Conservation (phyloP, 2,888 invertebrate species). For the Spodoptera exigua region DNA sequence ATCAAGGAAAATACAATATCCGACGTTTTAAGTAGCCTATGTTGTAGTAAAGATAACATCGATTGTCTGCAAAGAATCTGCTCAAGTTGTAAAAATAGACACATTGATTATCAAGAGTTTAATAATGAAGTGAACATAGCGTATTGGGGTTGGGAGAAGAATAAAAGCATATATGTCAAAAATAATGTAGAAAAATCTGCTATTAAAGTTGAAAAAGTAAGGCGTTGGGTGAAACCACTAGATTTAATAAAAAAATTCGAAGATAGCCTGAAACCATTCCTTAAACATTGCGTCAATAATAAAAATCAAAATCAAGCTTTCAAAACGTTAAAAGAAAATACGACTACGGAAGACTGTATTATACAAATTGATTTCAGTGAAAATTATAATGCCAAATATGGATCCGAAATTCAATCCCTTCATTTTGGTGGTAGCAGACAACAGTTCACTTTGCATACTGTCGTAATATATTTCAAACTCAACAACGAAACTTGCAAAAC, state of each 20-base stretch:
- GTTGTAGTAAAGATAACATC: no score
- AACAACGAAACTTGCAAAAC: no score
- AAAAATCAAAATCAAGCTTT: constrained; percentile 17
- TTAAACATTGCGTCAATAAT: constrained; percentile 16
- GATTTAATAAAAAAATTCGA: constrained; percentile 9
- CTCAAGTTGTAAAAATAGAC: constrained; percentile 30
- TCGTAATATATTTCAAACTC: constrained; percentile 39
- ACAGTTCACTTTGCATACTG: constrained; percentile 33
- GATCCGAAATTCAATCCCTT: constrained; percentile 28
- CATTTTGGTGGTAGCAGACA: constrained; percentile 32
- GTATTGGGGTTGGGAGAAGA: constrained; percentile 32
- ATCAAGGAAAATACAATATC: constrained; percentile 26
- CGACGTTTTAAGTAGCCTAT: constrained; percentile 27
- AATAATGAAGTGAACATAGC: no score
- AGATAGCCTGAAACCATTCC: constrained; percentile 16
- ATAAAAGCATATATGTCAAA: constrained; percentile 27
- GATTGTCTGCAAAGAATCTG: constrained; percentile 31
- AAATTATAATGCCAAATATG: constrained; percentile 33
- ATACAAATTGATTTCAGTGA: no score
- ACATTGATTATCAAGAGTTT: constrained; percentile 32
- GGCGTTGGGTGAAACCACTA: constrained; percentile 12
- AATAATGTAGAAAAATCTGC: constrained; percentile 33
- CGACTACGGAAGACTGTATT: constrained; percentile 19
- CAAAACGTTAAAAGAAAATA: constrained; percentile 18
- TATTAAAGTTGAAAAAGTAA: constrained; percentile 28